These are phyloP conservation scores for Daphoenositta chrysoptera DNA, from an alignment of 2,113 vertebrate species.

Conservation along the genomic window DNA sequence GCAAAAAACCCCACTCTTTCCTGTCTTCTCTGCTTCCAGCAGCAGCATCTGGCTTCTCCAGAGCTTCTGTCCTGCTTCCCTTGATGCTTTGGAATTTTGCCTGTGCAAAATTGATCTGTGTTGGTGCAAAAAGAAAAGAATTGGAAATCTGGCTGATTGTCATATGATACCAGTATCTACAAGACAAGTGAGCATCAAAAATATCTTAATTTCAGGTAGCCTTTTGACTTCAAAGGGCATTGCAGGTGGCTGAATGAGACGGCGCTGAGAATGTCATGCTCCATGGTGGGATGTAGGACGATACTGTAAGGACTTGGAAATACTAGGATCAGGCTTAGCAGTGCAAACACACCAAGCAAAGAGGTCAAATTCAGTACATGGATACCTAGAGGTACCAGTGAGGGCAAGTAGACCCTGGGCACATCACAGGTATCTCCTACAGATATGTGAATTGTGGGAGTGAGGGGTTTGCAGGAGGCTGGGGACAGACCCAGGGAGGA, in stretches of 20 bases:
- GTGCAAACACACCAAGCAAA: not conserved
- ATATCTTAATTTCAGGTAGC: not conserved
- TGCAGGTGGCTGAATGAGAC: not conserved
- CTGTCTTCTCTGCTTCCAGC: not conserved
- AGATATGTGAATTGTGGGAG: not conserved
- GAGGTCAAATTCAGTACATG: not conserved
- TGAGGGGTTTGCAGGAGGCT: not conserved
- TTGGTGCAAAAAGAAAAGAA: not conserved
- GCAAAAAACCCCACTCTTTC: not conserved
- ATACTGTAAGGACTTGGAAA: not conserved
- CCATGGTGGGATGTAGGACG: not conserved
- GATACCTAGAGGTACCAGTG: not conserved
- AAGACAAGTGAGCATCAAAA: not conserved
- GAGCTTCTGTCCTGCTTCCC: not conserved
- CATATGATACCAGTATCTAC: not conserved
- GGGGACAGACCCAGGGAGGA: not conserved
- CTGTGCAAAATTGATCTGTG: not conserved
- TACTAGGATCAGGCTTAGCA: not conserved
- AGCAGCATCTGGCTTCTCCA: not conserved
- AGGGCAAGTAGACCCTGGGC: not conserved
- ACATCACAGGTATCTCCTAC: not conserved
- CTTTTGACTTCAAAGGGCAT: not conserved
- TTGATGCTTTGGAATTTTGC: not conserved
- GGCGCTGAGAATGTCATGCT: not conserved
- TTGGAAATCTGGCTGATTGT: not conserved